Percentiles rank a stretch among this genome's conserved stretches.
These are phyloP conservation scores for Cremastinae sp. DNA, from an alignment of 2,888 invertebrate genomes.

Conservation along the genomic window DNA sequence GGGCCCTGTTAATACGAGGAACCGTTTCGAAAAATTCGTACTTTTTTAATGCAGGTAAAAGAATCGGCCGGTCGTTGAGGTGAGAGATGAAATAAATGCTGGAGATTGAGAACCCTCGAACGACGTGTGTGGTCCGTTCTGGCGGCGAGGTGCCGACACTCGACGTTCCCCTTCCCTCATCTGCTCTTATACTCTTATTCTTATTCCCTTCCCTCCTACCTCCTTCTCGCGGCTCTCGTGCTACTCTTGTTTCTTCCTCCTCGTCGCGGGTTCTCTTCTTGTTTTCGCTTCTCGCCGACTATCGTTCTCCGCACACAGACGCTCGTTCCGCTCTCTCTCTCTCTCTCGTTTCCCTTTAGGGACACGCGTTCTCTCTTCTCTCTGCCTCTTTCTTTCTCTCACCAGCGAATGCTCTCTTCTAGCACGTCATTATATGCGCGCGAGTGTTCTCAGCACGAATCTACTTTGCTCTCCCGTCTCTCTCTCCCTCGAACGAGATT, in stretches of 20 bases:
- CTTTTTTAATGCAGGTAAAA: too few species aligned
- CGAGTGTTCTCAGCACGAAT: constrained; percentile 75
- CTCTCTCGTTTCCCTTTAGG: too few species aligned
- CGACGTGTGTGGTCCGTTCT: constrained; percentile 80
- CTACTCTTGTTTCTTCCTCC: constrained; percentile 69
- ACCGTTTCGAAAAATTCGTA: too few species aligned
- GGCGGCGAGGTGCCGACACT: constrained; percentile 80
- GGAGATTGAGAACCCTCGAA: constrained; percentile 76
- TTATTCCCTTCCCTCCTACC: constrained; percentile 64
- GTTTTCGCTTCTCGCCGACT: constrained; percentile 65
- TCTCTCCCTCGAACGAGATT: constrained; percentile 49
- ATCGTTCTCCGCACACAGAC: constrained; percentile 37
- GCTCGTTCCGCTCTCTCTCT: constrained; percentile 51
- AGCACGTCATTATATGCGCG: constrained; percentile 77
- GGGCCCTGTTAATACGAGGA: too few species aligned
- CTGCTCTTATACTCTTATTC: constrained; percentile 65
- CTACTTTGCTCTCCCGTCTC: constrained; percentile 72
- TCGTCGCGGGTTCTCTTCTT: constrained; percentile 68
- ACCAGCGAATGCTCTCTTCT: constrained; percentile 64
- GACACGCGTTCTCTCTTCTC: constrained; percentile 37
- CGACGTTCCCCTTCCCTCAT: constrained; percentile 71
- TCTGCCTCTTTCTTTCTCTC: constrained; percentile 21
- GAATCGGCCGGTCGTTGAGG: constrained; percentile 16
- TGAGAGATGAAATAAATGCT: constrained; percentile 54
- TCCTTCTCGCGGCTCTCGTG: constrained; percentile 62